These are phyloP conservation scores for Ips typographus DNA, from an alignment of 1,140 invertebrate genomes.

Conservation along the genomic window DNA sequence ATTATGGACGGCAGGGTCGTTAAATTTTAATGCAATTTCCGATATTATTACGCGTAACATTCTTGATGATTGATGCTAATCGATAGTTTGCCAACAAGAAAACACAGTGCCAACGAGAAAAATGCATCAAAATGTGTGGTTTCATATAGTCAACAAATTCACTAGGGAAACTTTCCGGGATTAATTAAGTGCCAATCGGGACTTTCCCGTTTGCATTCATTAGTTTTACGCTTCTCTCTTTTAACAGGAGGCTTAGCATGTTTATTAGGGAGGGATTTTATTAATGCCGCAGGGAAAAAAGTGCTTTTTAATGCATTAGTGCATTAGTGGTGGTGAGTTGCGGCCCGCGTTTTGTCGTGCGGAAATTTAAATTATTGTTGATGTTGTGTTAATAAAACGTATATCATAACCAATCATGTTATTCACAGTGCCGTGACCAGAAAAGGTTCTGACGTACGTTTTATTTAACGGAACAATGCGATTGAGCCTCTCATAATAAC, in stretches of 20 bases:
- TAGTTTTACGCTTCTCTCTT: constrained; percentile 2
- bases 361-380: no score
- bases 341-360: no score
- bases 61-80: not conserved
- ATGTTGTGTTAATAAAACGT: no score
- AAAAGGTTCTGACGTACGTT: no score
- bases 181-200: constrained; percentile 6
- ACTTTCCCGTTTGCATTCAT: constrained; percentile 3
- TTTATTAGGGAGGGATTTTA: constrained; percentile 4
- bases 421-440: no score
- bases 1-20: not conserved
- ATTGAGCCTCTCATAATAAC: no score
- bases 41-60: not conserved
- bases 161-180: not conserved
- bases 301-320: not conserved
- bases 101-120: not conserved
- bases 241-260: not conserved
- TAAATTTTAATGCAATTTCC: constrained; percentile 7
- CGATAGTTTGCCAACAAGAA: not conserved
- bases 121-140: not conserved
- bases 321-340: not conserved
- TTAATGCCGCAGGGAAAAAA: not conserved
- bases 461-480: no score
- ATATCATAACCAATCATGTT: no score
- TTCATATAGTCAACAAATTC: not conserved